Percentiles rank a stretch among this genome's conserved stretches.
Conservation (phyloP, 2,797 vertebrate genomes). For the Danio albolineatus region DNA sequence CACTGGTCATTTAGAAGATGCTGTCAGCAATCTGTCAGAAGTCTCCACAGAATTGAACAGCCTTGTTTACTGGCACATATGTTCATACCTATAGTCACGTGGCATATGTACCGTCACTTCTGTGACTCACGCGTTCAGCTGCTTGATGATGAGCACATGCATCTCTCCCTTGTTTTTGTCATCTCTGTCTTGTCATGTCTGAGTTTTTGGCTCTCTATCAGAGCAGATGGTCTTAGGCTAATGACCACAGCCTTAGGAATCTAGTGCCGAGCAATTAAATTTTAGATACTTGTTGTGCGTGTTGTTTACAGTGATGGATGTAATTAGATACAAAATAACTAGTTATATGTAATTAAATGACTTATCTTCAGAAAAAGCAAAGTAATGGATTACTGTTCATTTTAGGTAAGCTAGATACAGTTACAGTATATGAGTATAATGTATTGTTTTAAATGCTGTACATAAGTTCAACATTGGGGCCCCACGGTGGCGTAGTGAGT, state of each 20-base stretch:
- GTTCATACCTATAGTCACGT: constrained; percentile 14
- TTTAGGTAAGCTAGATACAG: too few species aligned
- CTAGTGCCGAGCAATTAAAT: neutral
- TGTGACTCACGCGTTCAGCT: constrained; percentile 13
- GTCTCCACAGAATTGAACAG: constrained; percentile 49
- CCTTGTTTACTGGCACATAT: constrained; percentile 21
- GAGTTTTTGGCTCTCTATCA: constrained; percentile 21
- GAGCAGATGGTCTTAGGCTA: constrained; percentile 34
- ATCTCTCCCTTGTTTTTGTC: constrained; percentile 25
- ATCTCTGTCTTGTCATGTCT: constrained; percentile 33
- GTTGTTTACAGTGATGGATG: neutral
- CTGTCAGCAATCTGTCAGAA: constrained; percentile 67
- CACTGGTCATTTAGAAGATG: constrained; percentile 67
- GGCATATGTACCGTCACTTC: constrained; percentile 39
- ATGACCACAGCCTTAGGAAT: constrained; percentile 19
- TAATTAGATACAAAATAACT: too few species aligned
- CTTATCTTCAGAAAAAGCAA: too few species aligned
- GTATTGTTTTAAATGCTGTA: too few species aligned
- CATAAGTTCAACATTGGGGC: too few species aligned
- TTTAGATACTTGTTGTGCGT: neutral
- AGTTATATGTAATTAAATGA: too few species aligned
- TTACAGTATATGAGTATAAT: too few species aligned
- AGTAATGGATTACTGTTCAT: too few species aligned
- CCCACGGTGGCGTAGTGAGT: too few species aligned
- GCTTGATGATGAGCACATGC: constrained; percentile 9